Evolutionary conservation across 2,113 vertebrate genomes (phyloP), one percentile per base, ranked within the genome.

Genomic region (Limanda limanda): DNA sequence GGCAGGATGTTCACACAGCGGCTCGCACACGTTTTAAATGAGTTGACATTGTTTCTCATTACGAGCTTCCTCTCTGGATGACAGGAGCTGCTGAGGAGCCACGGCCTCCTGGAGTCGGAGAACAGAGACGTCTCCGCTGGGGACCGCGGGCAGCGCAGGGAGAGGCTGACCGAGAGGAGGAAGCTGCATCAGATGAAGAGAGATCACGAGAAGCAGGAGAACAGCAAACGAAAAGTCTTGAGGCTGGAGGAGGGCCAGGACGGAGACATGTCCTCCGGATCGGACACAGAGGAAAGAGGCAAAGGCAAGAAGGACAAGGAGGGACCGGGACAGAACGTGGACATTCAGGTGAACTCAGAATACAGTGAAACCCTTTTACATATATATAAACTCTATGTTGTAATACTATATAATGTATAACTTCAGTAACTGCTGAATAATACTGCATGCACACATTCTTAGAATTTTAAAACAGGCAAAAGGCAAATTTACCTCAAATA

Each of bases 301-400:
- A 37, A 58, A 61, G 57, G 78, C 45, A 92, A 81, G 62, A 93
- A 88, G 76, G 78, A 82, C 35, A 89, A 91, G 78, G 72, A 90
- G 6, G 42, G 37, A 25, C 13, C 76, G 2, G 81, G 63, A 70
- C 69, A 81, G 47, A 15, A 66, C 1, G 14, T 97, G 57, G 97
- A 98, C 91, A 97, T 98, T 85, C 97, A 98, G 97, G 97, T 96
- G 52, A 80, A 23, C 8, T 31, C 14, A 31, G 51, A 47, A 14
- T 9, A 18, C 14, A 56, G 14, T 3, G 14, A 58, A 5, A 17
- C 37, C n/a, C 40, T 48, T 15, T 12, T 35, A 24, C 31, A 48
- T 21, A 3, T 12, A 35, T 59, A 2, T 57, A 57, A 68, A 2
- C n/a, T 54, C 23, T 17, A 11, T 25, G 11, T 57, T 25, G 3